These are phyloP conservation scores for Pardosa pseudoannulata DNA, from an alignment of 2,888 invertebrate species.

Conservation along the genomic window DNA sequence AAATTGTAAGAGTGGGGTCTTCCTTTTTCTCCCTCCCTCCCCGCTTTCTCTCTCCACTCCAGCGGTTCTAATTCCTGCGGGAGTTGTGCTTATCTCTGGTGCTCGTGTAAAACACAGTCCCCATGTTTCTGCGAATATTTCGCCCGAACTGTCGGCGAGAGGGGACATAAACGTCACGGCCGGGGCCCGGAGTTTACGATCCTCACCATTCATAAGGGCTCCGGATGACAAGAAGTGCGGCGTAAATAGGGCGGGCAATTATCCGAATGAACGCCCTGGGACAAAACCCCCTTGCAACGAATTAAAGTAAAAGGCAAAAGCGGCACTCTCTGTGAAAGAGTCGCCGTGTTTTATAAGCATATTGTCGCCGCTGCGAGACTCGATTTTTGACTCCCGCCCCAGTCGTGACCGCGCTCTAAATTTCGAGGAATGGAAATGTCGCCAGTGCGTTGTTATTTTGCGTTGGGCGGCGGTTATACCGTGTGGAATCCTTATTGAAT, in stretches of 20 bases:
- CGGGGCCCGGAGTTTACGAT: constrained; percentile 64
- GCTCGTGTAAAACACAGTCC: constrained; percentile 58
- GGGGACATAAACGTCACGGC: constrained; percentile 58
- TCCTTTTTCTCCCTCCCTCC: neutral
- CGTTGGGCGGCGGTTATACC: no score
- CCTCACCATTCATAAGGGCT: constrained; percentile 54
- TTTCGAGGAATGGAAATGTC: no score
- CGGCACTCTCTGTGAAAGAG: constrained; percentile 12
- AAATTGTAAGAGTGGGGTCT: neutral
- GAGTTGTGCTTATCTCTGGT: constrained; percentile 49
- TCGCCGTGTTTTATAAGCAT: neutral
- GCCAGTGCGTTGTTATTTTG: no score
- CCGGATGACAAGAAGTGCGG: constrained; percentile 67
- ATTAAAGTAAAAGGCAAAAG: constrained; percentile 57
- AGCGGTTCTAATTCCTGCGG: neutral
- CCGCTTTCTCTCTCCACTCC: no score
- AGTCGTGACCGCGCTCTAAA: no score
- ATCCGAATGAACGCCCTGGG: constrained; percentile 66
- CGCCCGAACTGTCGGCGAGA: constrained; percentile 43
- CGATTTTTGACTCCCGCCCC: no score
- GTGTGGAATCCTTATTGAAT: no score
- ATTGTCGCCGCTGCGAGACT: neutral
- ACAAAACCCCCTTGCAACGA: constrained; percentile 45
- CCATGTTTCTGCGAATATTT: constrained; percentile 64
- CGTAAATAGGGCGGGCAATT: constrained; percentile 72